A percentile compares a stretch with the other conserved stretches of the same genome.
Conservation (phyloP, 1,140 invertebrate species). For the Cydia strobilella region DNA sequence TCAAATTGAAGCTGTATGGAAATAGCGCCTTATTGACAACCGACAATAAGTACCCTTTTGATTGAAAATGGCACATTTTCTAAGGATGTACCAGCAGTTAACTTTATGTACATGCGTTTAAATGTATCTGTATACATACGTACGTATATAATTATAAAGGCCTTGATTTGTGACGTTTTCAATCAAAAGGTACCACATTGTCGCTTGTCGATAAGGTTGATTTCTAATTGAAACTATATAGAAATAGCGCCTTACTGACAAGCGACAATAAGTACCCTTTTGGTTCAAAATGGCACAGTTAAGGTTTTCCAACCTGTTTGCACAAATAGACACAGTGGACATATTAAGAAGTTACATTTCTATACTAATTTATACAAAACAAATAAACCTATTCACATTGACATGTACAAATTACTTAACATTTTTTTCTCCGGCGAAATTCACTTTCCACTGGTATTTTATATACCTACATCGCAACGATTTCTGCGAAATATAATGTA, state of each 20-base stretch:
- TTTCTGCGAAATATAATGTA: neutral
- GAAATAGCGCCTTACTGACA: too few relatives aligned
- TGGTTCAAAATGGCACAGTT: too few relatives aligned
- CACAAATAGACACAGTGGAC: conserved; percentile 27
- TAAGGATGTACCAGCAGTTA: conserved; percentile 9
- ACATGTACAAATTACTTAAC: conserved; percentile 3
- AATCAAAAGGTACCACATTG: too few relatives aligned
- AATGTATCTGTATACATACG: conserved; percentile 6
- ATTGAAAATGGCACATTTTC: too few relatives aligned
- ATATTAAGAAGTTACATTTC: neutral
- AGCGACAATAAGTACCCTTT: too few relatives aligned
- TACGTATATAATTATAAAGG: conserved; percentile 24
- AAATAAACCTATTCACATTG: neutral
- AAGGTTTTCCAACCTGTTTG: neutral
- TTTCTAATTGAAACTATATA: too few relatives aligned
- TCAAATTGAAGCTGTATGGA: too few relatives aligned
- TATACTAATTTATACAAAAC: neutral
- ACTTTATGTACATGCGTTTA: conserved; percentile 3
- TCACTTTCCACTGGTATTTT: neutral
- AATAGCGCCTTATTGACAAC: too few relatives aligned
- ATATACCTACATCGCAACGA: conserved; percentile 1
- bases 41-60: too few relatives aligned
- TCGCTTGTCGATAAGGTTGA: too few relatives aligned
- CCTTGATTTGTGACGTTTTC: too few relatives aligned
- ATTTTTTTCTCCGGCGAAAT: neutral